Percentiles rank a stretch among this genome's conserved stretches.
Conservation (phyloP, 2,888 invertebrate genomes). For the Nebria brevicollis region DNA sequence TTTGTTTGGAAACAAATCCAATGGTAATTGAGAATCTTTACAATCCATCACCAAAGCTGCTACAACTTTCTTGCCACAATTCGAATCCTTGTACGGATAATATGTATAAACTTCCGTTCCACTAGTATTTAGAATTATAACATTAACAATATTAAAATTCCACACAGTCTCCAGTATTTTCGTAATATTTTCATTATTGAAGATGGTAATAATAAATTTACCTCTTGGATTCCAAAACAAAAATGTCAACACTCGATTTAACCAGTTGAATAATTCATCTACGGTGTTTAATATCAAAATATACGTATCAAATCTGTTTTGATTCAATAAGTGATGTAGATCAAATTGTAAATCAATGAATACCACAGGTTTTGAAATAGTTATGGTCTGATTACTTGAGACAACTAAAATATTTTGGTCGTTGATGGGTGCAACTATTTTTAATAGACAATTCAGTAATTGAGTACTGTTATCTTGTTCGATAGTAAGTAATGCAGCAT, state of each 20-base stretch:
- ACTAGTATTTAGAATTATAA: neutral
- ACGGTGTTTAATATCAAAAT: constrained; percentile 21
- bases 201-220: constrained; percentile 18
- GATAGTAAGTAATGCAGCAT: neutral
- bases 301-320: constrained; percentile 9
- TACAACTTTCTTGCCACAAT: constrained; percentile 7
- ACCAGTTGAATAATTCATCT: neutral
- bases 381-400: neutral
- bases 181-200: constrained; percentile 11
- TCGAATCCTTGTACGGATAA: constrained; percentile 22
- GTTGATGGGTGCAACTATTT: neutral
- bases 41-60: constrained; percentile 37
- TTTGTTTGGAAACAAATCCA: constrained; percentile 41
- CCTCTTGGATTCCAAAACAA: constrained; percentile 25
- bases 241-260: neutral
- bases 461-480: neutral
- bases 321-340: neutral
- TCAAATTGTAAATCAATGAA: neutral
- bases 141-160: constrained; percentile 27
- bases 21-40: constrained; percentile 42
- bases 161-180: constrained; percentile 22
- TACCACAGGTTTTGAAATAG: neutral
- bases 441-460: neutral
- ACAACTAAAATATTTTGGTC: neutral
- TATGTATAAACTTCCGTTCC: constrained; percentile 17